phyloP scores from a whole-genome alignment of 2,797 vertebrate species.

The Clamator glandarius region DNA sequence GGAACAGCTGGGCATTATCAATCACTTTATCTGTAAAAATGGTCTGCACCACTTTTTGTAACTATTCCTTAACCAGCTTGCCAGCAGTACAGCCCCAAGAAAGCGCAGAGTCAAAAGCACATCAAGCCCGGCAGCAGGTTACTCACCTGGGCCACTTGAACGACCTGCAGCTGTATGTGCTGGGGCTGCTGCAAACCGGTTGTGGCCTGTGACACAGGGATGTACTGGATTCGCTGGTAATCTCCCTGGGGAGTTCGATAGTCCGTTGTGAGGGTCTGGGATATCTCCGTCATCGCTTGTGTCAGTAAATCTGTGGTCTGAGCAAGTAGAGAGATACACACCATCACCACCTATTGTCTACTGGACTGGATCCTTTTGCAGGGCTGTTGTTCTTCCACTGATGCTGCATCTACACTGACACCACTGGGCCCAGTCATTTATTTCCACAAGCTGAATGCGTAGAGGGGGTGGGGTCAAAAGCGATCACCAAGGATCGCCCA shows the following conservation, averaged over 20 bases:
- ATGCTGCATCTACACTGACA: neutral
- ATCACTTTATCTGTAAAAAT: neutral
- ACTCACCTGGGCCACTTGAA: slow-evolving; percentile 93
- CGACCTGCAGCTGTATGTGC: slow-evolving; percentile 97
- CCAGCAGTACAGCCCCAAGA: neutral
- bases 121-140: neutral
- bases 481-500: neutral
- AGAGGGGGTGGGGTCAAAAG: neutral
- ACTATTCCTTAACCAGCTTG: neutral
- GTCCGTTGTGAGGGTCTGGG: slow-evolving; percentile 94
- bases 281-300: slow-evolving; percentile 98
- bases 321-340: neutral
- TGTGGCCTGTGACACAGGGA: slow-evolving; percentile 91
- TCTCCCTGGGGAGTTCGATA: slow-evolving; percentile 93
- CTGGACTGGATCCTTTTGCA: neutral
- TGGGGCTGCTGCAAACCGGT: slow-evolving; percentile 87
- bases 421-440: neutral
- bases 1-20: neutral
- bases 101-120: neutral
- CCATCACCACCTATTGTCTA: neutral
- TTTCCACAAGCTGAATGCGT: neutral
- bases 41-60: neutral
- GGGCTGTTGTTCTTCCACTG: neutral
- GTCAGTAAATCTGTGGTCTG: slow-evolving; percentile 97
- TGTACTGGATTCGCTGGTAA: slow-evolving; percentile 97